phyloP scores from a whole-genome alignment of 2,113 vertebrate genomes.

The Lepidothrix coronata region DNA sequence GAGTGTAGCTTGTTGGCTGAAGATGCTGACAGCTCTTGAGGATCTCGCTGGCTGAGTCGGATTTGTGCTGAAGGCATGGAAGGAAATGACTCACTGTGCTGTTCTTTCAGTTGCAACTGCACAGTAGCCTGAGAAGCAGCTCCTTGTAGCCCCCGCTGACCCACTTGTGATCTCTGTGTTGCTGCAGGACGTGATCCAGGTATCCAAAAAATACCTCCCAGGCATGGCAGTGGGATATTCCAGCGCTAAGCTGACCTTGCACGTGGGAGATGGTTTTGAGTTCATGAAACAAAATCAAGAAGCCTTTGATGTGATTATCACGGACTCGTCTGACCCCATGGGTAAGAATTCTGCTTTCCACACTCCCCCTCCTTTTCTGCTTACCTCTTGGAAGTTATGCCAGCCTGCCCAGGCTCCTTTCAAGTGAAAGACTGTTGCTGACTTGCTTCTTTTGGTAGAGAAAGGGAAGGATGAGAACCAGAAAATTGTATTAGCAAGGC shows the following conservation, averaged over 20 bases:
- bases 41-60: background rate
- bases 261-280: conserved; percentile 95
- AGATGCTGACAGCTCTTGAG: conserved; percentile 9
- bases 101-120: background rate
- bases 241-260: conserved; percentile 91
- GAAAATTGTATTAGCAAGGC: background rate
- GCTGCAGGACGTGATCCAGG: conserved; percentile 92
- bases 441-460: background rate
- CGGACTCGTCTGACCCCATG: conserved; percentile 96
- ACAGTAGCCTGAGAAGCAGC: background rate
- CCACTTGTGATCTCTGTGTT: conserved; percentile 7
- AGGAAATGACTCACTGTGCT: conserved; percentile 27
- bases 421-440: background rate
- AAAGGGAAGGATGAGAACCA: background rate
- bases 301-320: conserved; percentile 97
- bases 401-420: background rate
- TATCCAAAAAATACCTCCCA: conserved; percentile 93
- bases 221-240: conserved; percentile 95
- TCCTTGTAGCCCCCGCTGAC: background rate
- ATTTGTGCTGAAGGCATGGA: background rate
- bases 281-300: conserved; percentile 99
- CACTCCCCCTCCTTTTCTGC: background rate
- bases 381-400: background rate
- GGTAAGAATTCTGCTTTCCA: conserved; percentile 75
- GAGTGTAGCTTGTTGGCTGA: background rate